These are phyloP conservation scores for Diadema setosum DNA, from an alignment of 35 echinoderm and acorn worm species.

Conservation along the genomic window DNA sequence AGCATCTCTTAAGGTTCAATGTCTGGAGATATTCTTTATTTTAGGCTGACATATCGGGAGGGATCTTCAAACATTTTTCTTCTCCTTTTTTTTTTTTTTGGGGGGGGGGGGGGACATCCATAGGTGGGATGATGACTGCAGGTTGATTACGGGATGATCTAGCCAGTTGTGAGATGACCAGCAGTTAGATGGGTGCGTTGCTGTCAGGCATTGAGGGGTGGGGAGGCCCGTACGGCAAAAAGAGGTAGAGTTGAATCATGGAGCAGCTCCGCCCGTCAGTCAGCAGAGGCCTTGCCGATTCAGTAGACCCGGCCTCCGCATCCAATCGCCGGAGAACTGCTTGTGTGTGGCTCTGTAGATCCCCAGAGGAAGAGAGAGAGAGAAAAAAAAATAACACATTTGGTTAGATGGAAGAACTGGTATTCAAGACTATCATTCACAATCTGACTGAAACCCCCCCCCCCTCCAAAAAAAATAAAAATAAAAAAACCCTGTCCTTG, in stretches of 20 bases:
- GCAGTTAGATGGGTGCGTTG: background rate
- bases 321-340: background rate
- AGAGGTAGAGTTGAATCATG: background rate
- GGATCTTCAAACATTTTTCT: no score
- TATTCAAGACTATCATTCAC: background rate
- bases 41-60: no score
- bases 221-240: background rate
- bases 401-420: background rate
- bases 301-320: background rate
- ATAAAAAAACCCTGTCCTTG: no score
- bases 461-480: no score
- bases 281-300: background rate
- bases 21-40: no score
- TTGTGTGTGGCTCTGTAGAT: background rate
- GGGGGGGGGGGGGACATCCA: no score
- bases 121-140: no score
- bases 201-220: background rate
- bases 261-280: background rate
- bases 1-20: no score
- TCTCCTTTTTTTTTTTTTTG: no score
- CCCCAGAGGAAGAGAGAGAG: background rate
- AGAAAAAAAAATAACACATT: background rate
- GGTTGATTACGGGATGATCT: no score
- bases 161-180: no score
- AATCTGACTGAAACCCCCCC: no score